Percentiles rank a stretch among this genome's conserved stretches.
Evolutionary conservation across 1,140 invertebrate species (phyloP).

Genomic region (Camponotus pennsylvanicus): DNA sequence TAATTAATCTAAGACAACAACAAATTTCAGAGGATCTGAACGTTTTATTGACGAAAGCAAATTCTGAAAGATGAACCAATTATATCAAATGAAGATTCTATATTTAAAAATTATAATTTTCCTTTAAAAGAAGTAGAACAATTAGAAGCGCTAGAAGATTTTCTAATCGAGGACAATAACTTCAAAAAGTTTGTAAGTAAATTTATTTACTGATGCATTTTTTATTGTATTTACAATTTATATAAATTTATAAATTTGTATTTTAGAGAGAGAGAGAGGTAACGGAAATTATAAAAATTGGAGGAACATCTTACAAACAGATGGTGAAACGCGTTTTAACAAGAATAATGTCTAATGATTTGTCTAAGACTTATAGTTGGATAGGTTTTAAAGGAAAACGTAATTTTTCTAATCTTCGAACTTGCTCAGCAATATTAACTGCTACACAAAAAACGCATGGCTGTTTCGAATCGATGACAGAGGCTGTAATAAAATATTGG

Average conservation of each 20-base stretch:
- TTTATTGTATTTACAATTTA: background rate
- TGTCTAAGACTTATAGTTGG: background rate
- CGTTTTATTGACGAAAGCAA: background rate
- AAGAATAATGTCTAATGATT: slow-evolving; percentile 3
- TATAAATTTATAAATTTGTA: slow-evolving; percentile 5
- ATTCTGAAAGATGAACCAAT: background rate
- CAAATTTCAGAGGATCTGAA: background rate
- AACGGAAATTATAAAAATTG: background rate
- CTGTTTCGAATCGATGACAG: background rate
- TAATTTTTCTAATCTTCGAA: background rate
- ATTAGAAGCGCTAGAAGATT: background rate
- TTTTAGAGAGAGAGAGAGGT: too few relatives aligned
- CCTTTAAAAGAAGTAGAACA: background rate
- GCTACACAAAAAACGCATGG: background rate
- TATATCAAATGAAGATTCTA: background rate
- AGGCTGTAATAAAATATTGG: background rate
- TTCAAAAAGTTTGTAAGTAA: background rate
- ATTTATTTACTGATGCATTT: background rate
- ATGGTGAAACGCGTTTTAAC: background rate
- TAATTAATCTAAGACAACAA: too few relatives aligned
- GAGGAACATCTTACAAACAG: background rate
- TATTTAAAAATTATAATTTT: background rate
- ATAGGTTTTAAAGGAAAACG: background rate
- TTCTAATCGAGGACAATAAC: background rate
- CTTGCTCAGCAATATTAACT: slow-evolving; percentile 4